A percentile compares a stretch with the other conserved stretches of the same genome.
These are phyloP conservation scores for Acanthurus tractus DNA, from an alignment of 2,797 vertebrate species.

Conservation along the genomic window DNA sequence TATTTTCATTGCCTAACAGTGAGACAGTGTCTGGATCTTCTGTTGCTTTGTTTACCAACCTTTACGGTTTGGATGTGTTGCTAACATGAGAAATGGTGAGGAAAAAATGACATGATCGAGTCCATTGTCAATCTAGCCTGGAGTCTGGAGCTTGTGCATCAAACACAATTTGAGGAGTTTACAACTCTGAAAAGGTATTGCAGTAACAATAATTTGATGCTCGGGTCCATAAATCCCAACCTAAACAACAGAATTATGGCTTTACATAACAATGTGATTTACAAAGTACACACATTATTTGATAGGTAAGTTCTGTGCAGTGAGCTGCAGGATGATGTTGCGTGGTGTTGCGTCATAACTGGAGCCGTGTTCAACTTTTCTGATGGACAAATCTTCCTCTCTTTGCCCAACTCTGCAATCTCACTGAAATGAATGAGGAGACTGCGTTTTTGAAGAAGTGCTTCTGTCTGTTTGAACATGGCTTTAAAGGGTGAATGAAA, in stretches of 20 bases:
- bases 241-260: not conserved
- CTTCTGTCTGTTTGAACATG: not conserved
- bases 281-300: not conserved
- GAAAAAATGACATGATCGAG: not conserved
- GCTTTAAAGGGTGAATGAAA: constrained; percentile 33
- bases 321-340: not conserved
- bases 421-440: constrained; percentile 12
- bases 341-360: not conserved
- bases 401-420: not conserved
- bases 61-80: not conserved
- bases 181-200: not conserved
- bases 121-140: not conserved
- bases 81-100: not conserved
- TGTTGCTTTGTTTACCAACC: not conserved
- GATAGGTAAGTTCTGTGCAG: not conserved
- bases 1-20: not conserved
- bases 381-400: not conserved
- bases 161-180: not conserved
- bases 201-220: not conserved
- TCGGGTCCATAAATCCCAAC: not conserved
- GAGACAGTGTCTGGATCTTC: not conserved
- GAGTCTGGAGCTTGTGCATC: not conserved
- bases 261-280: not conserved
- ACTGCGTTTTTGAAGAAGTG: not conserved
- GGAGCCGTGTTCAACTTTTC: not conserved